These are phyloP conservation scores for Elgaria multicarinata DNA, from an alignment of 2,113 vertebrate species.

Conservation along the genomic window DNA sequence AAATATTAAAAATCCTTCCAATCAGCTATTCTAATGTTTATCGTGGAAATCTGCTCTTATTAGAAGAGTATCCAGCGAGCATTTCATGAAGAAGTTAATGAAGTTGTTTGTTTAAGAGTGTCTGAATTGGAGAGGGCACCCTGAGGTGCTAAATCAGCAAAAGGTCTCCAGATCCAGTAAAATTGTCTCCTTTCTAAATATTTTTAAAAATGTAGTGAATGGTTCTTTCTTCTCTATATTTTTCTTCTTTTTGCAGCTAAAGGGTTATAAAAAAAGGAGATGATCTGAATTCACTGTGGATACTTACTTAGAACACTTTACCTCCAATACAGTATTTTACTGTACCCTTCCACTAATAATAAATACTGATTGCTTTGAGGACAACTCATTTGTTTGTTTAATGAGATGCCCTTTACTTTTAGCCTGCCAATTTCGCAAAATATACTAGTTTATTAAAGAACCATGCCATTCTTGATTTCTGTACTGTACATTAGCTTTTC, in stretches of 20 bases:
- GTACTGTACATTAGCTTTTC: slow-evolving; percentile 17
- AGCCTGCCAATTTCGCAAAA: slow-evolving; percentile 62
- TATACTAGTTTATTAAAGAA: slow-evolving; percentile 37
- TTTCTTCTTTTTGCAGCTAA: not conserved
- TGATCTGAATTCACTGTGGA: slow-evolving; percentile 59
- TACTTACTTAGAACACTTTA: slow-evolving; percentile 55
- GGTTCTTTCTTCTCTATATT: not conserved
- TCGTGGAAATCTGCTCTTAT: not conserved
- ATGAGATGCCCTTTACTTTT: slow-evolving; percentile 65
- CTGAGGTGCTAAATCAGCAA: not conserved
- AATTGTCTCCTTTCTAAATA: not conserved
- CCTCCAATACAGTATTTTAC: slow-evolving; percentile 66
- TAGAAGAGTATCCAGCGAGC: not conserved
- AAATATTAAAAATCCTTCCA: too few relatives aligned
- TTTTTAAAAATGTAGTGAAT: fast-evolving
- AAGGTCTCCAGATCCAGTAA: fast-evolving
- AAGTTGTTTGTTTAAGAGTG: not conserved
- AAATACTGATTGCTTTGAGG: slow-evolving; percentile 66
- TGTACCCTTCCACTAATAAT: slow-evolving; percentile 64
- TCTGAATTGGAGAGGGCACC: not conserved
- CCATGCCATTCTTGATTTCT: slow-evolving; percentile 25
- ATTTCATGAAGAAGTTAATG: fast-evolving
- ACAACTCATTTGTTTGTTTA: slow-evolving; percentile 65
- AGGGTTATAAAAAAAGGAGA: slow-evolving; percentile 5
- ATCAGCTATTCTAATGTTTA: not conserved